A percentile compares a stretch with the other conserved stretches of the same genome.
Evolutionary conservation across 1,140 invertebrate genomes (phyloP).

Genomic region (Brachionus paranguensis): DNA sequence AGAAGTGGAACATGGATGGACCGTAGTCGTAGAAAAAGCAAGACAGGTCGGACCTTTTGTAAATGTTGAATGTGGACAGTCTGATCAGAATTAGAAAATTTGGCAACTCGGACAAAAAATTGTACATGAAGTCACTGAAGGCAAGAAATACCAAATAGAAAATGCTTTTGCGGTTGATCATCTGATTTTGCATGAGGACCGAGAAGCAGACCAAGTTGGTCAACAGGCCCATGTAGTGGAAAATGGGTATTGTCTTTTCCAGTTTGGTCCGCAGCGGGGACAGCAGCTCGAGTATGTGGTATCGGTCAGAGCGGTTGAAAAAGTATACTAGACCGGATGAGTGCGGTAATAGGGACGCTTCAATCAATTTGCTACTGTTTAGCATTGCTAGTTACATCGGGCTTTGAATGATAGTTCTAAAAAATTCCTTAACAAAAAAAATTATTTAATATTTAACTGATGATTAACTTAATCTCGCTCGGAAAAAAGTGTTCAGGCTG

Average conservation of each 20-base stretch:
- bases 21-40: slow-evolving; percentile 29
- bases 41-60: background rate
- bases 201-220: background rate
- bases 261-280: background rate
- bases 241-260: background rate
- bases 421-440: background rate
- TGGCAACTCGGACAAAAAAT: slow-evolving; percentile 22
- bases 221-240: background rate
- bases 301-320: background rate
- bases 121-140: slow-evolving; percentile 7
- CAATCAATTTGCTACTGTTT: background rate
- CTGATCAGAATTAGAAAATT: background rate
- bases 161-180: slow-evolving; percentile 7
- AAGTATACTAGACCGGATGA: background rate
- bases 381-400: background rate
- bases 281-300: background rate
- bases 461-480: background rate
- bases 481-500: background rate
- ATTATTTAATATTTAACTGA: background rate
- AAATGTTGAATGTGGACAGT: background rate
- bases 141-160: slow-evolving; percentile 6
- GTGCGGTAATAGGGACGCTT: background rate
- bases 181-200: background rate
- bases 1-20: slow-evolving; percentile 1
- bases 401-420: background rate